Evolutionary conservation across 1,140 invertebrate species (phyloP).

Genomic region (Drosophila miranda): DNA sequence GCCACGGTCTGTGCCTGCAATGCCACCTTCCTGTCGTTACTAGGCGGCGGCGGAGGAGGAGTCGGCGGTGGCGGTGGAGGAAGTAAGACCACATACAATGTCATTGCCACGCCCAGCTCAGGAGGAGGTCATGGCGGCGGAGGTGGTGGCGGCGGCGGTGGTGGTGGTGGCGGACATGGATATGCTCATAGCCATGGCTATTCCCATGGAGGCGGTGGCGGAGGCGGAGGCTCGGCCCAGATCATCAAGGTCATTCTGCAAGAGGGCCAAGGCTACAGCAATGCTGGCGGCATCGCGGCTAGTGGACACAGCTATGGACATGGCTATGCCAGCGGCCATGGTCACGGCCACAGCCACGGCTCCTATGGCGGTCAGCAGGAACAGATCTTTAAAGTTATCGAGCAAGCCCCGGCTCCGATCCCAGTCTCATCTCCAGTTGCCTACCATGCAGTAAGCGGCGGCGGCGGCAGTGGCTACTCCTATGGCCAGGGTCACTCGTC

Average conservation of each 20-base stretch:
- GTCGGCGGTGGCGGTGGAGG: slow-evolving; percentile 30
- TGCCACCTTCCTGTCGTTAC: slow-evolving; percentile 68
- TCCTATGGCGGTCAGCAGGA: slow-evolving; percentile 37
- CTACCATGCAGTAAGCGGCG: slow-evolving; percentile 41
- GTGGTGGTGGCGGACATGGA: slow-evolving; percentile 14
- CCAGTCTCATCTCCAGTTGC: slow-evolving; percentile 15
- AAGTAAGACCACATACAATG: slow-evolving; percentile 61
- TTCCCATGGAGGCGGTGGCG: slow-evolving; percentile 38
- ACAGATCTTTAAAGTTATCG: slow-evolving; percentile 70
- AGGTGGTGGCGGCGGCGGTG: slow-evolving; percentile 12
- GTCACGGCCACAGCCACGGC: slow-evolving; percentile 30
- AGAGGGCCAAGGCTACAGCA: slow-evolving; percentile 58
- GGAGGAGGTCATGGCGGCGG: slow-evolving; percentile 32
- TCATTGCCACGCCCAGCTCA: slow-evolving; percentile 61
- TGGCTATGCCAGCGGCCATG: slow-evolving; percentile 31
- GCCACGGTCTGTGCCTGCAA: slow-evolving; percentile 66
- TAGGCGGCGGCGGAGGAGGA: slow-evolving; percentile 62
- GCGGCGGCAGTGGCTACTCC: slow-evolving; percentile 38
- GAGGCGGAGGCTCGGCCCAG: slow-evolving; percentile 49
- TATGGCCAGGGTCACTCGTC: slow-evolving; percentile 33
- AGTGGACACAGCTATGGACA: slow-evolving; percentile 36
- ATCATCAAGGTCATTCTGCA: slow-evolving; percentile 71
- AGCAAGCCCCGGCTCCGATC: slow-evolving; percentile 39
- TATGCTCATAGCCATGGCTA: slow-evolving; percentile 26
- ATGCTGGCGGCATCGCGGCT: slow-evolving; percentile 28